A percentile compares a stretch with the other conserved stretches of the same genome.
phyloP scores from a whole-genome alignment of 2,113 vertebrate genomes.

The Myodes glareolus region DNA sequence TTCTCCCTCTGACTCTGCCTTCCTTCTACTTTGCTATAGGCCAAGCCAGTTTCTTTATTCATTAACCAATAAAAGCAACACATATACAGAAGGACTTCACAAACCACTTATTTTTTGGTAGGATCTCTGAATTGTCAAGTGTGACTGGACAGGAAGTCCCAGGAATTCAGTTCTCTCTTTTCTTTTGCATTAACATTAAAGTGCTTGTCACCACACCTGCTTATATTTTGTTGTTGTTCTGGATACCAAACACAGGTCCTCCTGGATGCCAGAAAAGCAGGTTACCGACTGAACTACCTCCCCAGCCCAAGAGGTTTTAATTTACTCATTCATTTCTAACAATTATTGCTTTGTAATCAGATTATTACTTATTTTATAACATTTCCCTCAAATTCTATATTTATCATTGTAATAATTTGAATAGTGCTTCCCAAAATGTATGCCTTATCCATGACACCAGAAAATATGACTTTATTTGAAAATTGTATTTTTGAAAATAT shows the following conservation, averaged over 20 bases:
- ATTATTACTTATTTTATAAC: neutral
- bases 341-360: neutral
- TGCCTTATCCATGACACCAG: neutral
- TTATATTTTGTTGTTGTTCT: neutral
- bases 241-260: neutral
- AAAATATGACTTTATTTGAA: neutral
- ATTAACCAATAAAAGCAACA: too few species aligned
- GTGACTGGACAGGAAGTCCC: neutral
- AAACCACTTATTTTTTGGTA: neutral
- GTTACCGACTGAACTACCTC: neutral
- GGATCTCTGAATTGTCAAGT: neutral
- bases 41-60: too few species aligned
- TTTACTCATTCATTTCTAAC: neutral
- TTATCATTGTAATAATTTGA: neutral
- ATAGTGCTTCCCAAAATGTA: neutral
- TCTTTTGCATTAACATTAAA: neutral
- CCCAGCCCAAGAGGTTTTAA: neutral
- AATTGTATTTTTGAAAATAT: neutral
- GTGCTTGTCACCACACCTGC: neutral
- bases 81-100: too few species aligned
- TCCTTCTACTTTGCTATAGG: too few species aligned
- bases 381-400: neutral
- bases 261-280: neutral
- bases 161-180: neutral
- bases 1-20: too few species aligned